phyloP scores from a whole-genome alignment of 2,797 vertebrate species.

The Artibeus jamaicensis region DNA sequence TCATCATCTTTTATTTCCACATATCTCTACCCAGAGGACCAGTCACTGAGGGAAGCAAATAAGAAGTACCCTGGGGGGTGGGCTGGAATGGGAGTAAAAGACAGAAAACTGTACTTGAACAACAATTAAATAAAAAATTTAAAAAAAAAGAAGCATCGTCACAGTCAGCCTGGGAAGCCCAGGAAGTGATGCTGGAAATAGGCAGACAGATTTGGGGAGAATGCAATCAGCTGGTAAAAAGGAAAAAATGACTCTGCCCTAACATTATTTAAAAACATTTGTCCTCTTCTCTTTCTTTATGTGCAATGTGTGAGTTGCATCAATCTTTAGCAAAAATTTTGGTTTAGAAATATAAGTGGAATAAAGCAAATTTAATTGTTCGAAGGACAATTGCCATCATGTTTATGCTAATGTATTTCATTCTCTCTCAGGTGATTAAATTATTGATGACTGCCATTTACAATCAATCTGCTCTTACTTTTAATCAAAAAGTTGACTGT shows the following conservation, averaged over 20 bases:
- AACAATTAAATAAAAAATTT: too few relatives aligned
- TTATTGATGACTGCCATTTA: background rate
- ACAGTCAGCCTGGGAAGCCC: background rate
- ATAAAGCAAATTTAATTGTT: background rate
- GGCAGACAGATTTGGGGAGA: background rate
- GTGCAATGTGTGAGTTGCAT: background rate
- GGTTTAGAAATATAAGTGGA: background rate
- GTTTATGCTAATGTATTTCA: background rate
- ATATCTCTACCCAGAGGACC: background rate
- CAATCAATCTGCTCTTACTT: background rate
- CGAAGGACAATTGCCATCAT: background rate
- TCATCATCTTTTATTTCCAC: background rate
- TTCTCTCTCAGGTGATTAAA: background rate
- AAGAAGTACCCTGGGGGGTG: too few relatives aligned
- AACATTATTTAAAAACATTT: background rate
- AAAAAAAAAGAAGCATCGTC: background rate
- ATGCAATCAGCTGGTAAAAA: background rate
- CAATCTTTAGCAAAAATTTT: background rate
- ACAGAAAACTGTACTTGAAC: too few relatives aligned
- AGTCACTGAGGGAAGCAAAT: background rate
- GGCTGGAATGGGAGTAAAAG: too few relatives aligned
- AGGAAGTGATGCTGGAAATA: background rate
- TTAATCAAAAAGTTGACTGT: background rate
- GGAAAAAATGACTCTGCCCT: background rate
- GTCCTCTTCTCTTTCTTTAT: background rate